Evolutionary conservation across 23 tunicate species (phyloP).

Genomic region (Pegea sp.): DNA sequence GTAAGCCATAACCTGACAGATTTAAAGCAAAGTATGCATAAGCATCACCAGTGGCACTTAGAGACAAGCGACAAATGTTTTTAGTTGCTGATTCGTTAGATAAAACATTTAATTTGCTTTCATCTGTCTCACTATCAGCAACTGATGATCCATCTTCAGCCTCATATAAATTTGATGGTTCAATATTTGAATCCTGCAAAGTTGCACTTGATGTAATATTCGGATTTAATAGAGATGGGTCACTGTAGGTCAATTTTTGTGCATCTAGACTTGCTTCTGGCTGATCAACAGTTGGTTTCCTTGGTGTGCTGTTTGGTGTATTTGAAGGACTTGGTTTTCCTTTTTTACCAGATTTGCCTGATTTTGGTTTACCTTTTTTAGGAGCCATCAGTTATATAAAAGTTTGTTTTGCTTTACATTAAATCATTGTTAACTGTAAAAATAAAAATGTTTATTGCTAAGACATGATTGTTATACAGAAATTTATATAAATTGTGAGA

Average conservation of each 20-base stretch:
- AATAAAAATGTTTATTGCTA: too few species aligned
- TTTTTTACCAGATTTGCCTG: too few species aligned
- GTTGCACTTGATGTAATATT: constrained; percentile 19
- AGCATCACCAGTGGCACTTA: constrained; percentile 42
- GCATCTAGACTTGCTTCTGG: too few species aligned
- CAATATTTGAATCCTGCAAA: constrained; percentile 6
- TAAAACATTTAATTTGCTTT: constrained; percentile 6
- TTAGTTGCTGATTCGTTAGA: constrained; percentile 12
- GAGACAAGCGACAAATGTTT: constrained; percentile 24
- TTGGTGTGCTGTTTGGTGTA: too few species aligned
- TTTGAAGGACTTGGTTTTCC: too few species aligned
- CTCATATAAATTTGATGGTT: constrained; percentile 15
- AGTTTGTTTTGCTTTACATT: too few species aligned
- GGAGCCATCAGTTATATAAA: too few species aligned
- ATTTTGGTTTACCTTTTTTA: too few species aligned
- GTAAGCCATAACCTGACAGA: constrained; percentile 27
- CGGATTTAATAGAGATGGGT: constrained; percentile 21
- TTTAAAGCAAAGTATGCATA: constrained; percentile 32
- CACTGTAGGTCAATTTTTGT: constrained; percentile 51
- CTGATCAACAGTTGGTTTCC: too few species aligned
- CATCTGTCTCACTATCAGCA: constrained; percentile 12
- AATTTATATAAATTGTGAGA: too few species aligned
- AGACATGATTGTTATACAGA: too few species aligned
- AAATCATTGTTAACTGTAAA: too few species aligned
- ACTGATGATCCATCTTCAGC: constrained; percentile 77